phyloP scores from a whole-genome alignment of 2,797 vertebrate species.

The Tachyglossus aculeatus region DNA sequence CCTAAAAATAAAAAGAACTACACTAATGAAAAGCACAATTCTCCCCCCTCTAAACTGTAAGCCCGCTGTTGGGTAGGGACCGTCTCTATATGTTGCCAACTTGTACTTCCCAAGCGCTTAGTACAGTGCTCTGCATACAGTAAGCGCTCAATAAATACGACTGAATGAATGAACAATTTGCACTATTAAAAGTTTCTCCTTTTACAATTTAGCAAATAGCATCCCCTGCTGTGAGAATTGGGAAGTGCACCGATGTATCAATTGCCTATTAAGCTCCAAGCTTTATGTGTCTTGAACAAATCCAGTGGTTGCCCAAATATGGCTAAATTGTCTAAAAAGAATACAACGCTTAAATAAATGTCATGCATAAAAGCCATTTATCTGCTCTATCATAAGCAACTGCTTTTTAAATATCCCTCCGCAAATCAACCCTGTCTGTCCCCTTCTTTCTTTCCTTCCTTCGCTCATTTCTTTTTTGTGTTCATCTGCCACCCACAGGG shows the following conservation, averaged over 20 bases:
- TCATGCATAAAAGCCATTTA: too few species aligned
- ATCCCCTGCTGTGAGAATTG: constrained; percentile 29
- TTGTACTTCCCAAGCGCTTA: too few species aligned
- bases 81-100: too few species aligned
- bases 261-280: neutral
- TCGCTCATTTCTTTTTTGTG: neutral
- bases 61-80: too few species aligned
- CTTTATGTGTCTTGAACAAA: neutral
- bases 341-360: neutral
- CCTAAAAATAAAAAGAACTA: too few species aligned
- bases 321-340: neutral
- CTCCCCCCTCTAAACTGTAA: too few species aligned
- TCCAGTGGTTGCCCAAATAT: neutral
- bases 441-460: neutral
- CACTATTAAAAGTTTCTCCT: too few species aligned
- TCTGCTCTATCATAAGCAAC: neutral
- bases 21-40: too few species aligned
- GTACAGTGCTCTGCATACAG: too few species aligned
- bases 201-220: constrained; percentile 16
- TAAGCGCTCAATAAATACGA: too few species aligned
- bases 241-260: neutral
- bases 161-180: too few species aligned
- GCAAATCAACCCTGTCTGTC: neutral
- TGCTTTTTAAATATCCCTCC: neutral
- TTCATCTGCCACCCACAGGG: neutral